Conservation (phyloP, 2,113 vertebrate species). For the Eudorcas thomsonii region DNA sequence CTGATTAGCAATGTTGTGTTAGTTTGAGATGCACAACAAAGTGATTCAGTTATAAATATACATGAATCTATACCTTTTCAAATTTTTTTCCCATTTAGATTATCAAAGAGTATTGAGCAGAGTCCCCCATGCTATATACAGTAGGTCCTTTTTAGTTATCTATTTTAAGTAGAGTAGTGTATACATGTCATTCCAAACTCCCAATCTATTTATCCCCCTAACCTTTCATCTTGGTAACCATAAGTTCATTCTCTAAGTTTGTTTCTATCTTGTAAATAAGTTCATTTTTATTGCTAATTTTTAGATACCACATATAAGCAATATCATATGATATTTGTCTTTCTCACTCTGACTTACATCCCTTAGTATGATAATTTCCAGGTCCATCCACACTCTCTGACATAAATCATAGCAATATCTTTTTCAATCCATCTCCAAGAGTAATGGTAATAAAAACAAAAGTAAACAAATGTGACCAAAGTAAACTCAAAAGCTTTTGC, state of each 20-base stretch:
- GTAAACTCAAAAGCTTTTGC: background rate
- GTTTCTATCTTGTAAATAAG: background rate
- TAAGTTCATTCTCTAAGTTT: background rate
- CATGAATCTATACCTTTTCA: background rate
- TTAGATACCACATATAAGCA: background rate
- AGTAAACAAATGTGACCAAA: background rate
- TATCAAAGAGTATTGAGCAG: background rate
- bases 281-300: background rate
- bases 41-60: background rate
- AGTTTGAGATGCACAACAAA: background rate
- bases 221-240: background rate
- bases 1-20: background rate
- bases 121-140: background rate
- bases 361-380: background rate
- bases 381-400: background rate
- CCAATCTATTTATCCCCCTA: background rate
- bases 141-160: background rate
- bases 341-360: background rate
- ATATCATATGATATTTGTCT: background rate
- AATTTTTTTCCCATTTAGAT: background rate
- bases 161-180: background rate
- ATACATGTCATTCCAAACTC: background rate
- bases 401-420: background rate
- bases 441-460: background rate
- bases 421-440: background rate